Conservation (phyloP, 2,113 vertebrate species). For the Callospermophilus lateralis region DNA sequence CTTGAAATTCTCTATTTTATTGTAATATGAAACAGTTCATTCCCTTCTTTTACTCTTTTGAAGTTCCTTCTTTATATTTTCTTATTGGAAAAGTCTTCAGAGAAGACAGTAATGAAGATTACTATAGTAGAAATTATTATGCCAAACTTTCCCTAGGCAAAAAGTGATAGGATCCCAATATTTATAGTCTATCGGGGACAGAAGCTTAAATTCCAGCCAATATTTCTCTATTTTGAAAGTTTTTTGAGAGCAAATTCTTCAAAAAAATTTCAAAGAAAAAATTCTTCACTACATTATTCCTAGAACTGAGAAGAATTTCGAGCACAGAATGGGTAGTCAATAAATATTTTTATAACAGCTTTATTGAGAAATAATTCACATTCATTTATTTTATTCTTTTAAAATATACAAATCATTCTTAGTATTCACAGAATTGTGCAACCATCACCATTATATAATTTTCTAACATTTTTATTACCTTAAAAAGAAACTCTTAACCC, state of each 20-base stretch:
- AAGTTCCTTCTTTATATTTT: not conserved
- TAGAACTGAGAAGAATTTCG: conserved; percentile 13
- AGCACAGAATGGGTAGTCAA: not conserved
- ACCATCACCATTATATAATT: not conserved
- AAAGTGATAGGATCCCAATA: not conserved
- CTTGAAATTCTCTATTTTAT: not conserved
- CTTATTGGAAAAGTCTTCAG: conserved; percentile 17
- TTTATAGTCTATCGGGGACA: not conserved
- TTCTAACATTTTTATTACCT: conserved; percentile 8
- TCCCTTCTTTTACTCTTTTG: not conserved
- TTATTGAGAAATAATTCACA: conserved; percentile 5
- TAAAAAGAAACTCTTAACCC: not conserved
- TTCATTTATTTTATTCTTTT: conserved; percentile 20
- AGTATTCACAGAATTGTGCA: not conserved
- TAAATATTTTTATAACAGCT: not conserved
- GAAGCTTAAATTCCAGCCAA: not conserved
- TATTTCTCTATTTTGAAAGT: not conserved
- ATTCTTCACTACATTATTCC: conserved; percentile 3
- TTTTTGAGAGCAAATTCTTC: not conserved
- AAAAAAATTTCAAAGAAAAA: too few relatives aligned
- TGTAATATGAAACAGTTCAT: not conserved
- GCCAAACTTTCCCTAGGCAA: conserved; percentile 29
- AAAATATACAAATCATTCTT: conserved; percentile 4
- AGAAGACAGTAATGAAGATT: not conserved
- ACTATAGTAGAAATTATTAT: not conserved